phyloP scores from a whole-genome alignment of 2,888 invertebrate genomes.

The Allolobophora icterica region DNA sequence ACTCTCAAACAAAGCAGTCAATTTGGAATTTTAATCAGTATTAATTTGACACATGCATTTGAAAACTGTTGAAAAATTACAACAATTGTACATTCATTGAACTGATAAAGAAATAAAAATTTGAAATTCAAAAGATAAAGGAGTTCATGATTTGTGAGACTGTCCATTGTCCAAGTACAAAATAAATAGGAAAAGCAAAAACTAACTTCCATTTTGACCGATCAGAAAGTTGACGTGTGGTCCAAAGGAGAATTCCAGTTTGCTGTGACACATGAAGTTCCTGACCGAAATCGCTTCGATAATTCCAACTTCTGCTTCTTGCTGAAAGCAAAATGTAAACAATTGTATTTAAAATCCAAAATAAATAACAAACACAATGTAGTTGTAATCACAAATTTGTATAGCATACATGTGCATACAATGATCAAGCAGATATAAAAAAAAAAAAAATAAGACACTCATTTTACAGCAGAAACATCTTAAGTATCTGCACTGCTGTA shows the following conservation, averaged over 20 bases:
- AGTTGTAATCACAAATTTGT: too few species aligned
- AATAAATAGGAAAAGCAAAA: constrained; percentile 13
- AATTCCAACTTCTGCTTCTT: constrained; percentile 66
- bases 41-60: neutral
- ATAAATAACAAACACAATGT: neutral
- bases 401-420: neutral
- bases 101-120: neutral
- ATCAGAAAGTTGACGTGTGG: constrained; percentile 81
- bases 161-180: neutral
- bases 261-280: constrained; percentile 92
- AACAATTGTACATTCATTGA: neutral
- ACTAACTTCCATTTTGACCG: constrained; percentile 69
- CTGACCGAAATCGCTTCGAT: constrained; percentile 72
- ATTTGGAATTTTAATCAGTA: too few species aligned
- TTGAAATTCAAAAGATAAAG: too few species aligned
- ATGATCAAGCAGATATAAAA: too few species aligned
- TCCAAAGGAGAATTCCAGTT: constrained; percentile 62
- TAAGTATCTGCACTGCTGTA: too few species aligned
- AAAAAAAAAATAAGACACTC: too few species aligned
- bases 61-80: neutral
- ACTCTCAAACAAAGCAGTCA: neutral
- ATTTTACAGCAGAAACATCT: too few species aligned
- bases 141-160: neutral
- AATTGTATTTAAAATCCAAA: neutral
- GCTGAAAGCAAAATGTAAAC: constrained; percentile 33